These are phyloP conservation scores for Cherax destructor DNA, from an alignment of 1,140 invertebrate genomes.

Conservation along the genomic window DNA sequence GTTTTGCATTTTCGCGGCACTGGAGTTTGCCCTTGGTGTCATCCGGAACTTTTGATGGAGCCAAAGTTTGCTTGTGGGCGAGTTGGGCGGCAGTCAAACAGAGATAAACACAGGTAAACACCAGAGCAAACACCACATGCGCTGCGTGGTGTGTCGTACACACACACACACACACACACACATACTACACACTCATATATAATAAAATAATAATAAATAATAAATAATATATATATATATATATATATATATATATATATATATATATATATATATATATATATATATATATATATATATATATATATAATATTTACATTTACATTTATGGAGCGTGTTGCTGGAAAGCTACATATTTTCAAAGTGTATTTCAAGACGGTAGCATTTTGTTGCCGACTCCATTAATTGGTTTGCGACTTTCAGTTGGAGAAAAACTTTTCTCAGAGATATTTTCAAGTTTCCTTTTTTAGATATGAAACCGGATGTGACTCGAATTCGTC, in stretches of 20 bases:
- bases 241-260: conserved; percentile 30
- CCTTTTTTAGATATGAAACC: too few relatives aligned
- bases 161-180: background rate
- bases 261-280: conserved; percentile 19
- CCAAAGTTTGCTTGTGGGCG: background rate
- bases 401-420: too few relatives aligned
- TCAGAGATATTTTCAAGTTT: too few relatives aligned
- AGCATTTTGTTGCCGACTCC: too few relatives aligned
- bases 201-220: too few relatives aligned
- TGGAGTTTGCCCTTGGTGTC: background rate
- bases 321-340: background rate
- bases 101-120: background rate
- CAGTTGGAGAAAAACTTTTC: too few relatives aligned
- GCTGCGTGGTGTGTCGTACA: too few relatives aligned
- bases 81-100: background rate
- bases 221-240: conserved; percentile 30
- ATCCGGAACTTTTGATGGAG: background rate
- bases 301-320: background rate
- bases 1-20: background rate
- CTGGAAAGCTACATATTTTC: too few relatives aligned
- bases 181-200: too few relatives aligned
- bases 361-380: too few relatives aligned
- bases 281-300: conserved; percentile 27
- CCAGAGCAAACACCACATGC: background rate
- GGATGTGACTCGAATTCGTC: too few relatives aligned